Evolutionary conservation across 2,797 vertebrate genomes (phyloP).

Genomic region (Brotula barbata): DNA sequence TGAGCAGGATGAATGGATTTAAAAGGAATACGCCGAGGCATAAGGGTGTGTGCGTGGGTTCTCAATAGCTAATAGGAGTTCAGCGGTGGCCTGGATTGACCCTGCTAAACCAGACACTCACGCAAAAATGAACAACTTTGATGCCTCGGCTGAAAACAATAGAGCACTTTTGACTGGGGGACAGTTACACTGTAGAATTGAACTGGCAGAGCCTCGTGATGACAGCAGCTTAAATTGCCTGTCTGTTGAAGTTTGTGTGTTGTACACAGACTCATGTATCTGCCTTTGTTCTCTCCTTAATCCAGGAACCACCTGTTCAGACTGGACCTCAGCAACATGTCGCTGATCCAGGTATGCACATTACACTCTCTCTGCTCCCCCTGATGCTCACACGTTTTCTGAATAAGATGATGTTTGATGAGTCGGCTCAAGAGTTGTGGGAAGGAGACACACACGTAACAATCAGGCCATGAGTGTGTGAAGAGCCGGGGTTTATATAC

Average conservation of each 20-base stretch:
- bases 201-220: constrained; percentile 14
- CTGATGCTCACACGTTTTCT: too few relatives aligned
- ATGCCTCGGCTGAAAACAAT: constrained; percentile 19
- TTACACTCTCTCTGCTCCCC: background rate
- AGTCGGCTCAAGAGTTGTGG: too few relatives aligned
- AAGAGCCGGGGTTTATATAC: too few relatives aligned
- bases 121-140: background rate
- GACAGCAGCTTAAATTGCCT: constrained; percentile 7
- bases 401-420: background rate
- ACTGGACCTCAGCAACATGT: constrained; percentile 92
- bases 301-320: constrained; percentile 98
- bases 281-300: constrained; percentile 42
- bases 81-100: constrained; percentile 17
- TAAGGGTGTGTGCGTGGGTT: background rate
- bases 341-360: constrained; percentile 89
- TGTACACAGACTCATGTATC: background rate
- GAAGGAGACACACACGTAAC: too few relatives aligned
- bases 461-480: too few relatives aligned
- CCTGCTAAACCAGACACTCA: constrained; percentile 7
- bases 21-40: constrained; percentile 14
- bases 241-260: background rate
- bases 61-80: constrained; percentile 7
- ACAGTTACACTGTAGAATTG: constrained; percentile 1
- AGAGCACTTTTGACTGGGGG: background rate
- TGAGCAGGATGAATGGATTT: constrained; percentile 41